Evolutionary conservation across 2,888 invertebrate species (phyloP), one percentile per base, ranked within the genome.

Genomic region (Mystacides longicornis): DNA sequence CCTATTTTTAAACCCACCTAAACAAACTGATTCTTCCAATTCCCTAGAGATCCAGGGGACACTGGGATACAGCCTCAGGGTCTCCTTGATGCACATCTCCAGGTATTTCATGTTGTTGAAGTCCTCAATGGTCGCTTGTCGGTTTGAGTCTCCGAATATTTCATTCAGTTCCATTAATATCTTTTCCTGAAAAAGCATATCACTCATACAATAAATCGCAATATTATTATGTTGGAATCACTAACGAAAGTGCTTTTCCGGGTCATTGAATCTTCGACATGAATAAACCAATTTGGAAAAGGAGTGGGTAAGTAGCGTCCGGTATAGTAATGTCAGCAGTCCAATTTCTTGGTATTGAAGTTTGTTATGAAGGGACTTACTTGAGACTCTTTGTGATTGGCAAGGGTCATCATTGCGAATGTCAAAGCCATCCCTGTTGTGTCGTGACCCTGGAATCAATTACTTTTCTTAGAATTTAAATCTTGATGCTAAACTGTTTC

Each of bases 51-150:
- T 79, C 63, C 84, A 78, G 23, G 81, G 82, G 3, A 86, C 84
- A 62, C 84, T 84, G 1, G 87, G 86, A 61, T 80, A 83, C 11
- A 86, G 66, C 49, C 86, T 69, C 51, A 86, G 64, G 0, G 83
- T 75, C 65, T 86, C 86, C 66, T 86, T 86, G 49, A 87, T 82
- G 62, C 84, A 85, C 62, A 80, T 80, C 62, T 86, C 86, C 59
- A 86, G 71, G 64, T 85, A 86, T 54, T 78, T 75, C 81, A 86
- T 81, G 9, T 60, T 56, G 45, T 57, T 59, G 22, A 59, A 19
- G 61, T 82, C 81, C 42, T 79, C 78, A 66, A 80, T 81, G 1
- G 81, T 82, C 2, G 79, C 78, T 0, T 78, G 75, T 42, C 82
- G 72, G 58, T 79, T 76, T 1, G 81, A 78, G 63, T 81, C 79